A percentile compares a stretch with the other conserved stretches of the same genome.
phyloP scores from a whole-genome alignment of 2,113 vertebrate genomes.

The Tenebrosternarchus preto region DNA sequence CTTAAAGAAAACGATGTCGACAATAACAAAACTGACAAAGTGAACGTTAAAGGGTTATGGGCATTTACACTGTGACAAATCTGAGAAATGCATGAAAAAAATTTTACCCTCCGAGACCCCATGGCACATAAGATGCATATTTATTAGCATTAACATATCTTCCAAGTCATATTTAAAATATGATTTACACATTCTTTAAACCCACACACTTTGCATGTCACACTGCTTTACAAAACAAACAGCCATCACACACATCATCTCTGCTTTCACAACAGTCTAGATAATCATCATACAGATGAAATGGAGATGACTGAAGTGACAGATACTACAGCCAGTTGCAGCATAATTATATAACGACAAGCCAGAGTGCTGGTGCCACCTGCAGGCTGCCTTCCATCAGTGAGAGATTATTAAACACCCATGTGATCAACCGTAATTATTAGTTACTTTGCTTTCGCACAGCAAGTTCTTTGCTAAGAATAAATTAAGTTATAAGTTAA shows the following conservation, averaged over 20 bases:
- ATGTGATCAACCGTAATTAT: constrained; percentile 6
- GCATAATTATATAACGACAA: constrained; percentile 14
- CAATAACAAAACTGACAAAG: neutral
- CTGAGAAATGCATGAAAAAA: constrained; percentile 22
- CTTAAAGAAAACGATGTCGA: too few species aligned
- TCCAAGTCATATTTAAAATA: constrained; percentile 35
- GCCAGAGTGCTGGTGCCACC: neutral
- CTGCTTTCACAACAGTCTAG: constrained; percentile 40
- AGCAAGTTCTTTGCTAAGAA: constrained; percentile 37
- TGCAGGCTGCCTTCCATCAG: neutral
- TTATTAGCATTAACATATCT: constrained; percentile 61
- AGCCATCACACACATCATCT: neutral
- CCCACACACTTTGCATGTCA: neutral
- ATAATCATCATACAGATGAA: constrained; percentile 7
- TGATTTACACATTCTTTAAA: constrained; percentile 19
- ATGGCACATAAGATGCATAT: constrained; percentile 53
- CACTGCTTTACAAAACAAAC: constrained; percentile 12
- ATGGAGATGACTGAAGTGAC: constrained; percentile 2
- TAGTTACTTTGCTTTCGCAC: constrained; percentile 4
- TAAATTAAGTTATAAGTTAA: constrained; percentile 55
- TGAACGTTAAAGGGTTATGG: too few species aligned
- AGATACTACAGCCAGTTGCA: constrained; percentile 34
- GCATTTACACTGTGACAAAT: too few species aligned
- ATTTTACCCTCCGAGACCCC: constrained; percentile 20
- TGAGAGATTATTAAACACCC: constrained; percentile 13